A percentile compares a stretch with the other conserved stretches of the same genome.
Conservation (phyloP, 2,888 invertebrate genomes). For the Phoenoteleia sp. region DNA sequence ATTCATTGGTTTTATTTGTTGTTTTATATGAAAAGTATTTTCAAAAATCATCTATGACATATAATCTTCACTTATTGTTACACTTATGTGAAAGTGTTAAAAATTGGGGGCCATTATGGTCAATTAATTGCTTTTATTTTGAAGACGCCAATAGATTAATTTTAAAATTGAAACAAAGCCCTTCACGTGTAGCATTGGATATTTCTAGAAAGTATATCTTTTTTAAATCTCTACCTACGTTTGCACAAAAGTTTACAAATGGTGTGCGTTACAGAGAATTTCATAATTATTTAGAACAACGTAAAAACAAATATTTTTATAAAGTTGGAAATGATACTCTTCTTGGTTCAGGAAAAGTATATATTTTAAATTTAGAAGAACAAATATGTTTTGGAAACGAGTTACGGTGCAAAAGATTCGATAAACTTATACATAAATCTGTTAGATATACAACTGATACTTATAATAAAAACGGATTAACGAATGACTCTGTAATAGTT, state of each 20-base stretch:
- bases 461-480: conserved; percentile 26
- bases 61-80: conserved; percentile 28
- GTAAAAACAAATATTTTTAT: conserved; percentile 20
- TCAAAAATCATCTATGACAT: conserved; percentile 1
- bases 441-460: conserved; percentile 27
- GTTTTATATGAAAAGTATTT: conserved; percentile 3
- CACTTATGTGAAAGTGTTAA: conserved; percentile 11
- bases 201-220: conserved; percentile 18
- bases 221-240: conserved; percentile 26
- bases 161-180: conserved; percentile 42
- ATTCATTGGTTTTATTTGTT: conserved; percentile 11
- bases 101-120: conserved; percentile 44
- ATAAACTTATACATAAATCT: conserved; percentile 36
- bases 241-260: conserved; percentile 6
- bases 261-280: conserved; percentile 9
- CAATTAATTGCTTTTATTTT: conserved; percentile 45
- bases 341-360: conserved; percentile 29
- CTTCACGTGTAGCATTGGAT: conserved; percentile 14
- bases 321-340: conserved; percentile 8
- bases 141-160: conserved; percentile 49
- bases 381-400: not conserved
- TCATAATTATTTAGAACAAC: not conserved
- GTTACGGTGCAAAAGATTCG: conserved; percentile 8
- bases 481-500: conserved; percentile 46
- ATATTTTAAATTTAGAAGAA: conserved; percentile 31